phyloP scores from a whole-genome alignment of 2,797 vertebrate genomes.

The Menidia menidia region DNA sequence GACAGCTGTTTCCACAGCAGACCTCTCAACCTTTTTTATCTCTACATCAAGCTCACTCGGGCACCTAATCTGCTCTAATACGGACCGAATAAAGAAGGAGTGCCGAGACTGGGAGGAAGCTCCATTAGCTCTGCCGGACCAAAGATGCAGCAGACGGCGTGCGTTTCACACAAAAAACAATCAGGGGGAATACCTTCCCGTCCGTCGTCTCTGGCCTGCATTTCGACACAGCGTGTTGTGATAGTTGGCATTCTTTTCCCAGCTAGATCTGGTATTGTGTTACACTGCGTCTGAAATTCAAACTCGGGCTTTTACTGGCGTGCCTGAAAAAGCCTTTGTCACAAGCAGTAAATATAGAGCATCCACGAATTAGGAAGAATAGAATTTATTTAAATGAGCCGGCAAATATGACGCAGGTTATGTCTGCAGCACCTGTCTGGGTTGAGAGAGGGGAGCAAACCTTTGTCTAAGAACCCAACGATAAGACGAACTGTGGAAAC shows the following conservation, averaged over 20 bases:
- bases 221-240: conserved; percentile 39
- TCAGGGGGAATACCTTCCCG: conserved; percentile 43
- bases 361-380: conserved; percentile 4
- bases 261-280: conserved; percentile 54
- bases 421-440: not conserved
- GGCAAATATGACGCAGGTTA: not conserved
- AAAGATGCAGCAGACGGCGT: conserved; percentile 17
- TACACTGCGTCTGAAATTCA: conserved; percentile 54
- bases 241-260: conserved; percentile 55
- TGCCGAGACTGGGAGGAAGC: not conserved
- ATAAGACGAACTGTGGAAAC: conserved; percentile 5
- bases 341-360: conserved; percentile 36
- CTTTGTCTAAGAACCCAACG: conserved; percentile 28
- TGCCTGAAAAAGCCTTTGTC: conserved; percentile 48
- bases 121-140: conserved; percentile 26
- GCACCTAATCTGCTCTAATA: conserved; percentile 72
- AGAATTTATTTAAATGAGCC: not conserved
- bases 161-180: conserved; percentile 37
- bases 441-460: conserved; percentile 13
- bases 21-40: conserved; percentile 70
- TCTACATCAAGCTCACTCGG: conserved; percentile 69
- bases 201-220: conserved; percentile 34
- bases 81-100: conserved; percentile 59
- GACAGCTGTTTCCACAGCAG: conserved; percentile 70
- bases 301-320: conserved; percentile 36